A percentile compares a stretch with the other conserved stretches of the same genome.
These are phyloP conservation scores for Pluvianellus socialis DNA, from an alignment of 2,113 vertebrate species.

Conservation along the genomic window DNA sequence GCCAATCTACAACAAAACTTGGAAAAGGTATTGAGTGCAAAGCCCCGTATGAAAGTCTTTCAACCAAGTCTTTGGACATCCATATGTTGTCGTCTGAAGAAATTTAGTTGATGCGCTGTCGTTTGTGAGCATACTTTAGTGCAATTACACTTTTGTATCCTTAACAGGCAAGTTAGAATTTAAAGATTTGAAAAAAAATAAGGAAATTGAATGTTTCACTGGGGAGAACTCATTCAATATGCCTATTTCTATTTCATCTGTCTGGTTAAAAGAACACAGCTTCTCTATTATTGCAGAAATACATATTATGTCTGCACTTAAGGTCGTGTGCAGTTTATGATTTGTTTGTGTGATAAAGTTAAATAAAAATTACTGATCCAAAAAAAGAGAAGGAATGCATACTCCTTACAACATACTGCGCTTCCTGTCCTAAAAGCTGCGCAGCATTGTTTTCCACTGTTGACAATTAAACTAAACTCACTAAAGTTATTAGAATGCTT, in stretches of 20 bases:
- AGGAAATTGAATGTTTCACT: neutral
- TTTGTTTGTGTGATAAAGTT: neutral
- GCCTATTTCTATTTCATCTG: neutral
- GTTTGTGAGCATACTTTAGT: neutral
- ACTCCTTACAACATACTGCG: neutral
- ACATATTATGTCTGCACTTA: neutral
- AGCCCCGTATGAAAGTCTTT: neutral
- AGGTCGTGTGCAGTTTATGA: neutral
- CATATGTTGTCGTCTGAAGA: conserved; percentile 19
- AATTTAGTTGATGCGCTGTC: neutral
- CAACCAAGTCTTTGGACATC: neutral
- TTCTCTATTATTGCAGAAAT: neutral
- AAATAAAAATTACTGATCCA: conserved; percentile 28
- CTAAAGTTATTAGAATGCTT: neutral
- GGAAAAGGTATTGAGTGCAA: neutral
- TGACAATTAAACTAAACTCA: neutral
- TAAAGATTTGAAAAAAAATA: conserved; percentile 18
- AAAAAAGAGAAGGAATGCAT: conserved; percentile 24
- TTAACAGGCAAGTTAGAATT: conserved; percentile 9
- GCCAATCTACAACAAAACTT: neutral
- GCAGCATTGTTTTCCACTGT: neutral
- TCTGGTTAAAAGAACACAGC: neutral
- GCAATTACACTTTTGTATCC: neutral
- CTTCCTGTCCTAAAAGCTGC: neutral
- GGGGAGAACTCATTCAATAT: neutral